Evolutionary conservation across 2,797 vertebrate species (phyloP), one percentile per base, ranked within the genome.

Genomic region (Tokudaia muenninki): DNA sequence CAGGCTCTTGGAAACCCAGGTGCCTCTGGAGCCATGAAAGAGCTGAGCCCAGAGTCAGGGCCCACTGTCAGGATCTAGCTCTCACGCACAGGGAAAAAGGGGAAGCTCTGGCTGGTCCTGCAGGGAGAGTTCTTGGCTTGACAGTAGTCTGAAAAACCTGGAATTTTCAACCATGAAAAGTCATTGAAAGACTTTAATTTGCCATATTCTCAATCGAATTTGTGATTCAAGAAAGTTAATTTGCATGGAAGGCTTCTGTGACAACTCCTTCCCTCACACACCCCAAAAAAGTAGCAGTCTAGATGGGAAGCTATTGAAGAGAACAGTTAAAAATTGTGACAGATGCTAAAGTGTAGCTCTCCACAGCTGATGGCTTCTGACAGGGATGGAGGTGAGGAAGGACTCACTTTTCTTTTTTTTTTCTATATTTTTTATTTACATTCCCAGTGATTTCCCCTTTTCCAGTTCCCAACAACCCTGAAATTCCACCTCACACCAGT

Each of bases 131-230:
- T 55, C 55, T 55, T 55, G 16, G 55, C 2, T 55, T 55, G 55
- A 55, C 14, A 55, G 55, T 61, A 79, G 52, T 19, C 10, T 87
- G 87, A 72, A 52, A 94, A 61, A 57, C 10, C 19, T 96, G 50
- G 6, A 81, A 1, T 21, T 86, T 92, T 83, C 34, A 87, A 41
- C 79, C 26, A 44, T 16, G 3, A 34, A 83, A 95, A 92, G 6
- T 14, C n/a, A 84, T 2, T 44, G 34, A 90, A 80, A 80, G 4
- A 63, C 87, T 78, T 96, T 94, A 72, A 96, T 52, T 84, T 65
- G 89, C 44, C 1, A 17, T 37, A 41, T 92, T 52, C 34, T 75
- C 26, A 67, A 75, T 67, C 37, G 95, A 86, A 55, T 55, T 67
- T 59, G n/a, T 87, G 19, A 93, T 78, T 96, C 52, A 31, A 87